Evolutionary conservation across 2,888 invertebrate genomes (phyloP).

Genomic region (Acheta domesticus): DNA sequence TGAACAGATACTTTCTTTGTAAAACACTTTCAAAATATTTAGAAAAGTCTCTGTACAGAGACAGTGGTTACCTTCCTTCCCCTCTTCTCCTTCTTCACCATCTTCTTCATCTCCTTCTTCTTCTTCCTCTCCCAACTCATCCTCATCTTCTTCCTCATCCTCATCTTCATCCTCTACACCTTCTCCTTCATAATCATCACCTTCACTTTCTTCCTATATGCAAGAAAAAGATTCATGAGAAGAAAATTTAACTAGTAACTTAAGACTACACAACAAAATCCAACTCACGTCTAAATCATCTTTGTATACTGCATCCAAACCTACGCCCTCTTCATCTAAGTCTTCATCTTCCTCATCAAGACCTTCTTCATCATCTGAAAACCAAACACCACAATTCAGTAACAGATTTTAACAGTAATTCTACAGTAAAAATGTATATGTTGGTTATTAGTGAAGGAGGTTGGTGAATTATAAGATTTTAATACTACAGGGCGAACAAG

Average conservation of each 20-base stretch:
- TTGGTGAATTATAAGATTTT: too few species aligned
- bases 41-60: too few species aligned
- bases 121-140: slow-evolving; percentile 46
- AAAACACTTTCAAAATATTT: too few species aligned
- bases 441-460: too few species aligned
- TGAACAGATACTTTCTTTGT: too few species aligned
- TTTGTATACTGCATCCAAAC: slow-evolving; percentile 67
- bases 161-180: slow-evolving; percentile 52
- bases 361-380: slow-evolving; percentile 41
- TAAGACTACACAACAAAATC: not conserved
- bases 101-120: slow-evolving; percentile 47
- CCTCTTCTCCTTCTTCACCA: slow-evolving; percentile 49
- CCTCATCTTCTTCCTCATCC: slow-evolving; percentile 53
- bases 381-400: not conserved
- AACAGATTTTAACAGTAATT: not conserved
- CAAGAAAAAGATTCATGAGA: not conserved
- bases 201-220: slow-evolving; percentile 46
- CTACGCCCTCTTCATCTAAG: slow-evolving; percentile 59
- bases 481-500: too few species aligned
- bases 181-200: slow-evolving; percentile 59
- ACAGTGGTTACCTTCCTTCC: slow-evolving; percentile 48
- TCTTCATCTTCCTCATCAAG: slow-evolving; percentile 60
- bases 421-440: too few species aligned
- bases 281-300: slow-evolving; percentile 58
- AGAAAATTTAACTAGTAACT: not conserved